phyloP scores from a whole-genome alignment of 2,888 invertebrate species.

The Stenotaenia linearis region DNA sequence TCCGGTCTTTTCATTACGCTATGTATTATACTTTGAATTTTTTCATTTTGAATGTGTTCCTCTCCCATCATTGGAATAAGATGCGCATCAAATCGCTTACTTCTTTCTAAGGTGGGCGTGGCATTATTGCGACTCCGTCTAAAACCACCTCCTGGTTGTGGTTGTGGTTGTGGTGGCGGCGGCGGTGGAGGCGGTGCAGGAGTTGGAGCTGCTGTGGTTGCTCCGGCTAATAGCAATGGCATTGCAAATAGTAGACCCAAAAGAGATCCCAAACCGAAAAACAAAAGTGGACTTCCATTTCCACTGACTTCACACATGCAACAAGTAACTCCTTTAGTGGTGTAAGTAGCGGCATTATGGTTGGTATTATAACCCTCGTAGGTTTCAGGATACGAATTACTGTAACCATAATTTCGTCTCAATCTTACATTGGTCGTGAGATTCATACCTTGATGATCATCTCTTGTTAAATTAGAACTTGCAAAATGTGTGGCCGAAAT shows the following conservation, averaged over 20 bases:
- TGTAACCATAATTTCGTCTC: not conserved
- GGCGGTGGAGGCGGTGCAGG: not conserved
- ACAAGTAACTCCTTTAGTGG: not conserved
- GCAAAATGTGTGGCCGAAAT: not conserved
- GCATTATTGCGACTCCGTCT: not conserved
- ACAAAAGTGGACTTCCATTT: not conserved
- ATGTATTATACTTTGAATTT: not conserved
- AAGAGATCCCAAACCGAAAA: constrained; percentile 8
- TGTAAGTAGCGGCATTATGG: not conserved
- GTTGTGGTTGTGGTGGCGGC: not conserved
- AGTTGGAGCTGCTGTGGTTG: not conserved
- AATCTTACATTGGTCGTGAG: not conserved
- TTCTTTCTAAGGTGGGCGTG: not conserved
- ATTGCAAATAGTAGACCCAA: not conserved
- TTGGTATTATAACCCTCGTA: not conserved
- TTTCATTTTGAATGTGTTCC: not conserved
- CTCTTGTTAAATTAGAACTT: not conserved
- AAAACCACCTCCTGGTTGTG: not conserved
- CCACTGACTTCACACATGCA: not conserved
- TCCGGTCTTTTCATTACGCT: not conserved
- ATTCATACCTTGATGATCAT: not conserved
- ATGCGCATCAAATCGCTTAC: not conserved
- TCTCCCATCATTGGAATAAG: not conserved
- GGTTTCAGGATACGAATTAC: not conserved
- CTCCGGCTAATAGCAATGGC: not conserved